These are phyloP conservation scores for Sphaeramia orbicularis DNA, from an alignment of 2,797 vertebrate species.

Conservation along the genomic window DNA sequence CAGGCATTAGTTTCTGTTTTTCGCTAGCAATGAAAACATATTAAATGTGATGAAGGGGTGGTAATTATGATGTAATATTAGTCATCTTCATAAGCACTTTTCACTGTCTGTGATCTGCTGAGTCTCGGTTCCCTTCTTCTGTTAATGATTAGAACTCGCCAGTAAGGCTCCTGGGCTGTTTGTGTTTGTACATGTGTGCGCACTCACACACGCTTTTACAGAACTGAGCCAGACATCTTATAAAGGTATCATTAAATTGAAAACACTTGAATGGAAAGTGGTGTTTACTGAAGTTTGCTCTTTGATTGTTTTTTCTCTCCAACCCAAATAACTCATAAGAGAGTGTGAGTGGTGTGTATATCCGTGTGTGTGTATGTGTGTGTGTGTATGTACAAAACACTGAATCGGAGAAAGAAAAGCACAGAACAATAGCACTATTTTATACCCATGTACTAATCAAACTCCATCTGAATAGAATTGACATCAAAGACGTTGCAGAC, in stretches of 20 bases:
- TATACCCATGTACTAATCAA: slow-evolving; percentile 64
- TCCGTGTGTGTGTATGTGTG: slow-evolving; percentile 13
- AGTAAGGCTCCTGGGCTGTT: slow-evolving; percentile 75
- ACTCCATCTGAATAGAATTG: slow-evolving; percentile 64
- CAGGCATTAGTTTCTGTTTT: slow-evolving; percentile 37
- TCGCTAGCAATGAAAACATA: slow-evolving; percentile 49
- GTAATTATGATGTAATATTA: slow-evolving; percentile 73
- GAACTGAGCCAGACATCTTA: slow-evolving; percentile 73
- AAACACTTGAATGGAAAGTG: slow-evolving; percentile 81
- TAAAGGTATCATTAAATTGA: slow-evolving; percentile 83
- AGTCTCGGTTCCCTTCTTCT: slow-evolving; percentile 70
- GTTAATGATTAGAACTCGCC: slow-evolving; percentile 82
- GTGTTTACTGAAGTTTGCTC: slow-evolving; percentile 77
- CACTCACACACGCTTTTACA: slow-evolving; percentile 49
- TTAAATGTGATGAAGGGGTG: slow-evolving; percentile 55
- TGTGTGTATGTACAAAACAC: slow-evolving; percentile 1
- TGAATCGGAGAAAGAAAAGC: slow-evolving; percentile 18
- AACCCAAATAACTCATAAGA: slow-evolving; percentile 54
- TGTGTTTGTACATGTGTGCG: slow-evolving; percentile 56
- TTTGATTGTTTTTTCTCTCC: slow-evolving; percentile 70
- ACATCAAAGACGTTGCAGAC: slow-evolving; percentile 63
- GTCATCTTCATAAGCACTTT: slow-evolving; percentile 76
- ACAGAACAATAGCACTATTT: slow-evolving; percentile 36
- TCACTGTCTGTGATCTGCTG: slow-evolving; percentile 74
- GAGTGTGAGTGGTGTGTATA: slow-evolving; percentile 4